Evolutionary conservation across 2,797 vertebrate species (phyloP).

Genomic region (Chaetodon trifasciatus): DNA sequence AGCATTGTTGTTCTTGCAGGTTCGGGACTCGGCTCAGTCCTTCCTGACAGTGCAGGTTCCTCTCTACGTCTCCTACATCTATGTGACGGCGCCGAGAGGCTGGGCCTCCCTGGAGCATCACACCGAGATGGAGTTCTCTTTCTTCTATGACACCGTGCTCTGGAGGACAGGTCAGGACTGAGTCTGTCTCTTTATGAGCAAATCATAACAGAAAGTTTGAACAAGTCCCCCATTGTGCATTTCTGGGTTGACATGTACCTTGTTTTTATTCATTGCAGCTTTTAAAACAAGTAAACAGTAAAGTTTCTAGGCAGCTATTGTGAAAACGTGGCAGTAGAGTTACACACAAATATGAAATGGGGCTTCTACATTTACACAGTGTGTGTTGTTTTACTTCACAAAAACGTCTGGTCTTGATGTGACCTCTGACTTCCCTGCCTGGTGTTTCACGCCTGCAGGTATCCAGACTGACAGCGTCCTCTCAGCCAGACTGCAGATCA

Average conservation of each 20-base stretch:
- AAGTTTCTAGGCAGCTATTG: not conserved
- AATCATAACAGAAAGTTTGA: not conserved
- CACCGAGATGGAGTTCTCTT: slow-evolving; percentile 99
- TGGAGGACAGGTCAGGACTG: slow-evolving; percentile 93
- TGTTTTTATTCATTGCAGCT: not conserved
- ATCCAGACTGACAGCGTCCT: slow-evolving; percentile 99
- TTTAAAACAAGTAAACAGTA: not conserved
- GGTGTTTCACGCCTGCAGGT: slow-evolving; percentile 79
- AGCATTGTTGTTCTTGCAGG: slow-evolving; percentile 80
- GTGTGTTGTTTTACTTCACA: not conserved
- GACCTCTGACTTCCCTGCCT: not conserved
- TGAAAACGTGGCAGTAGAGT: not conserved
- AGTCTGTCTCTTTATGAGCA: not conserved
- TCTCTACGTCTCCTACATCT: slow-evolving; percentile 97
- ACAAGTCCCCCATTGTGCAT: not conserved
- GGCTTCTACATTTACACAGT: not conserved
- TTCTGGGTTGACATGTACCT: not conserved
- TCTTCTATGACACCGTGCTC: slow-evolving; percentile 98
- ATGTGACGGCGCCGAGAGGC: slow-evolving; percentile 94
- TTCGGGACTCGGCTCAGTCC: slow-evolving; percentile 97
- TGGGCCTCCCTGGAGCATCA: slow-evolving; percentile 99
- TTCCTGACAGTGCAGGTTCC: slow-evolving; percentile 97
- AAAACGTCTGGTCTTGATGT: not conserved
- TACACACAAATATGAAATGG: not conserved
- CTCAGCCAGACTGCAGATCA: slow-evolving; percentile 95